Base-by-base conservation (phyloP, 2,113 vertebrate genomes). In the Heterocephalus glaber region DNA sequence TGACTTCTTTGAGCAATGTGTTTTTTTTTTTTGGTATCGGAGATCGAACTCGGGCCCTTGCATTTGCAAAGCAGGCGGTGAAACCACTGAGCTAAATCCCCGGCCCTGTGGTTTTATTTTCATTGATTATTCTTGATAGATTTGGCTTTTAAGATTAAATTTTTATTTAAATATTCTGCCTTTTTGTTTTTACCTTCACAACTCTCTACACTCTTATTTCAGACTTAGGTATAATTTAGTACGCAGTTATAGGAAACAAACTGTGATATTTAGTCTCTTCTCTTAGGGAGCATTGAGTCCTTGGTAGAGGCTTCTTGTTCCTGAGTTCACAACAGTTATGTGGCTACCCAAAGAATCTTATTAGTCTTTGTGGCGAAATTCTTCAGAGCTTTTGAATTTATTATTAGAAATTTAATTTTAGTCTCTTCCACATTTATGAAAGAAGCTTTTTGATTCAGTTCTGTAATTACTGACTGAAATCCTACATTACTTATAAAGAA, bases 361-460 rank as follows among this genome's bases (percentile, higher is more conserved):
- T 88, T 90, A 41, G 61, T 95, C 72, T 89, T 97, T 97, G n/a
- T 96, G 70, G 74, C 92, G 72, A 96, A 91, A 96, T 95, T 92
- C 86, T 95, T 95, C 30, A 88, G 86, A 93, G 33, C 33, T 81
- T 96, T 95, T 93, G 68, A 94, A 56, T 94, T 94, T 97, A 95
- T 96, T 97, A 94, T 96, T 97, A 93, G 92, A 96, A 89, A 92
- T 96, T 97, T 95, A 96, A 94, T 93, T 96, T 98, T 97, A 96
- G 92, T 92, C 41, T 93, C 66, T 74, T 95, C 65, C 20, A 41
- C 96, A 58, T 94, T 96, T 97, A 96, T 96, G 93, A 97, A 97
- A 97, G 96, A 88, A 92, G 41, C 11, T 95, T 97, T 97, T 94
- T 96, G 86, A 93, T 95, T 95, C 83, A 90, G 84, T 96, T 97